These are phyloP conservation scores for Eubucco bourcierii DNA, from an alignment of 2,113 vertebrate species.

Conservation along the genomic window DNA sequence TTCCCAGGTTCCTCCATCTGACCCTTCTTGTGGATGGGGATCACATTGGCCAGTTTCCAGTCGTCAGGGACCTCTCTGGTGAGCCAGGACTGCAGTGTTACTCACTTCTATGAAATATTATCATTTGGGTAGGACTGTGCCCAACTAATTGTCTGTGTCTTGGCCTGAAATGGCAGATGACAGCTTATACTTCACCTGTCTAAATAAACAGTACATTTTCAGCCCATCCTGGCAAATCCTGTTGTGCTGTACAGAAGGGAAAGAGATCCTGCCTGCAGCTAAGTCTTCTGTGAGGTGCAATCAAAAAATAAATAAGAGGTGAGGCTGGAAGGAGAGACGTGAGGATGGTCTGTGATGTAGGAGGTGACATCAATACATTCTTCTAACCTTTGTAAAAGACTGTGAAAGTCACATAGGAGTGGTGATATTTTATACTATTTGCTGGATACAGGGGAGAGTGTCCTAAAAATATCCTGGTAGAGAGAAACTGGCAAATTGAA, in stretches of 20 bases:
- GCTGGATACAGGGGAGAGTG: background rate
- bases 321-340: background rate
- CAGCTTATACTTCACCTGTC: background rate
- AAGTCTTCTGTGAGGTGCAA: background rate
- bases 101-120: background rate
- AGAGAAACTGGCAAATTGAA: background rate
- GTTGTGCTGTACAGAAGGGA: background rate
- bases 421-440: background rate
- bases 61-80: too few species aligned
- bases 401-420: background rate
- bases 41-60: too few species aligned
- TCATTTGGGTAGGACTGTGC: background rate
- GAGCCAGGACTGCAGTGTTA: background rate
- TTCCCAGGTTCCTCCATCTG: too few species aligned
- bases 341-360: background rate
- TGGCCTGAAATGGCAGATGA: background rate
- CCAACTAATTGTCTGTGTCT: background rate
- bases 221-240: background rate
- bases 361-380: background rate
- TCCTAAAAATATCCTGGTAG: background rate
- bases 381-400: background rate
- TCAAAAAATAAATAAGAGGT: background rate
- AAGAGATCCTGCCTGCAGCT: background rate
- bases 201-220: background rate
- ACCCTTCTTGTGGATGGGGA: too few species aligned